A percentile compares a stretch with the other conserved stretches of the same genome.
phyloP scores from a whole-genome alignment of 2,113 vertebrate genomes.

The Eretmochelys imbricata region DNA sequence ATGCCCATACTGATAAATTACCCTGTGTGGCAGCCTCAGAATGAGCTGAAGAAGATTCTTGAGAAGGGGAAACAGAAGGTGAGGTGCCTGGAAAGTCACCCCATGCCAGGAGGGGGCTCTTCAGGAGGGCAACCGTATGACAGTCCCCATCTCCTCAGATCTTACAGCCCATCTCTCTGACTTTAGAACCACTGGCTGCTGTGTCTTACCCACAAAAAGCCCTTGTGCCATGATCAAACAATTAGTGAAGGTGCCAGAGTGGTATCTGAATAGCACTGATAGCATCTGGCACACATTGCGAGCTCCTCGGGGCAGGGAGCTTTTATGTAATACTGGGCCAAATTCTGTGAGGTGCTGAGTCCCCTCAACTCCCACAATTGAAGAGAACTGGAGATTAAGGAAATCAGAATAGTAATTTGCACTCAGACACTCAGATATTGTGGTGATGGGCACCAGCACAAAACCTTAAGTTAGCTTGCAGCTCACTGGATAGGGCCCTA shows the following conservation, averaged over 20 bases:
- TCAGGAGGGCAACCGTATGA: not conserved
- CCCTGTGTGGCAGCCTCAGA: not conserved
- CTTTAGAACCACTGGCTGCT: not conserved
- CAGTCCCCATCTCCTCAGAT: slow-evolving; percentile 43
- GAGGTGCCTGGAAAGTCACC: not conserved
- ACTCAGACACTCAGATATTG: not conserved
- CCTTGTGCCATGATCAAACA: not conserved
- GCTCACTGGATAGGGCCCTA: not conserved
- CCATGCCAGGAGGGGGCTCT: not conserved
- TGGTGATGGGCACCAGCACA: not conserved
- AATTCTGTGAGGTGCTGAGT: not conserved
- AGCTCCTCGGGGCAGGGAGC: rapidly evolving
- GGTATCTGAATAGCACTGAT: not conserved
- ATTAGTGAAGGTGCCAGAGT: not conserved
- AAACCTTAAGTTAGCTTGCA: not conserved
- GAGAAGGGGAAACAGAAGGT: not conserved
- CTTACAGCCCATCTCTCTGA: slow-evolving; percentile 13
- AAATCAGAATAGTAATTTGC: not conserved
- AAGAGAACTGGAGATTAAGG: not conserved
- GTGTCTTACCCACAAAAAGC: slow-evolving; percentile 17
- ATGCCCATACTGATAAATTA: not conserved
- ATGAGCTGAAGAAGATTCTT: not conserved
- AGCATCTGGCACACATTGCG: not conserved
- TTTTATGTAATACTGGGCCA: not conserved
- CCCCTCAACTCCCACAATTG: not conserved